Conservation (phyloP, 2,797 vertebrate species). For the Carcharodon carcharias region DNA sequence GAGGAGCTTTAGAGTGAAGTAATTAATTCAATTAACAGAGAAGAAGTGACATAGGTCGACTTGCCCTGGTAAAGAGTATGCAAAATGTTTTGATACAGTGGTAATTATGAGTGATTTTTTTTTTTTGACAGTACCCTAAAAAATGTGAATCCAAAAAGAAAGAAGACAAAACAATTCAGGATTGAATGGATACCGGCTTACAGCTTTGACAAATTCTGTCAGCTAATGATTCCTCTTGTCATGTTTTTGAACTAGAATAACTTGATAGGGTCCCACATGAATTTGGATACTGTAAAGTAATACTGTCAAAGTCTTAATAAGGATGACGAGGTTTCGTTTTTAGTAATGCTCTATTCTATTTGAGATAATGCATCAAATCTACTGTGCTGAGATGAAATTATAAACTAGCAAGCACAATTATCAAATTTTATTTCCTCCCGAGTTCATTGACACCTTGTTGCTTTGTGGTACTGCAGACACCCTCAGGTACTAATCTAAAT, state of each 20-base stretch:
- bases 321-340: not conserved
- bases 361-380: not conserved
- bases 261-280: not conserved
- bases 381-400: not conserved
- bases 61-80: too few species aligned
- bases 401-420: not conserved
- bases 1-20: not conserved
- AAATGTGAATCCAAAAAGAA: not conserved
- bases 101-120: not conserved
- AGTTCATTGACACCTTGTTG: not conserved
- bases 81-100: not conserved
- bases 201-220: not conserved
- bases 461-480: not conserved
- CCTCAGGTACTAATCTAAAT: too few species aligned
- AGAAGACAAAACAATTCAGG: not conserved
- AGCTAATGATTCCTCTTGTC: slow-evolving; percentile 9
- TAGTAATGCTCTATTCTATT: not conserved
- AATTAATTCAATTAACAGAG: not conserved
- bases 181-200: not conserved
- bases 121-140: slow-evolving; percentile 3
- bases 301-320: not conserved
- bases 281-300: not conserved
- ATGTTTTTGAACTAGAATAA: not conserved
- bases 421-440: not conserved
- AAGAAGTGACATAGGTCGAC: not conserved